Percentiles rank a stretch among this genome's conserved stretches.
These are phyloP conservation scores for Strongylocentrotus purpuratus DNA, from an alignment of 35 echinoderm and acorn worm genomes.

Conservation along the genomic window DNA sequence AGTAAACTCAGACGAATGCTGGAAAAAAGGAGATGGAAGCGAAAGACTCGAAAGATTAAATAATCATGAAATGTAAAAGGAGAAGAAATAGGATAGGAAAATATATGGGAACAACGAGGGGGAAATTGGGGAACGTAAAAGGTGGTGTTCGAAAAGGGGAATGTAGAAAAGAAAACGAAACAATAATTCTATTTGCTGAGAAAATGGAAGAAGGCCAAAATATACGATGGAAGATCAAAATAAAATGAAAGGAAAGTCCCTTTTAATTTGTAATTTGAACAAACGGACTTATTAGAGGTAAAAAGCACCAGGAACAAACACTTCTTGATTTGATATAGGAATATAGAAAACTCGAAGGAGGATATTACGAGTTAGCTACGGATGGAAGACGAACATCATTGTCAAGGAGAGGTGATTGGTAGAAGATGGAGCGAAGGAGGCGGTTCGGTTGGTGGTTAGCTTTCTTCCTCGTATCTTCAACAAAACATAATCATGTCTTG, in stretches of 20 bases:
- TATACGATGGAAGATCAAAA: too few species aligned
- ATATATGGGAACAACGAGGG: too few species aligned
- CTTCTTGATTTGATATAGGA: not conserved
- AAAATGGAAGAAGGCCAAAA: too few species aligned
- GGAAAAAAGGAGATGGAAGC: not conserved
- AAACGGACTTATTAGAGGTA: not conserved
- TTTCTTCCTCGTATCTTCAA: not conserved
- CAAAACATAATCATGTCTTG: constrained; percentile 33
- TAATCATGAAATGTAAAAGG: not conserved
- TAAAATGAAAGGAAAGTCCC: too few species aligned
- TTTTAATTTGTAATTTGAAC: not conserved
- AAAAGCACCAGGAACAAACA: not conserved
- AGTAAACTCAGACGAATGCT: not conserved
- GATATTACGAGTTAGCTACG: not conserved
- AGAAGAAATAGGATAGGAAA: not conserved
- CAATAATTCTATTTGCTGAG: too few species aligned
- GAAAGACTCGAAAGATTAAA: not conserved
- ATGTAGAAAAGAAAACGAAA: too few species aligned
- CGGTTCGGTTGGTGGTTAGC: not conserved
- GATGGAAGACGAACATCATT: not conserved
- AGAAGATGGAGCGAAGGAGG: not conserved
- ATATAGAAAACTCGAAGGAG: not conserved
- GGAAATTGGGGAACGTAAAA: too few species aligned
- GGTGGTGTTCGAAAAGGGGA: too few species aligned
- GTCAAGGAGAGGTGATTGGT: not conserved